These are phyloP conservation scores for Melanotus villosus DNA, from an alignment of 2,888 invertebrate species.

Conservation along the genomic window DNA sequence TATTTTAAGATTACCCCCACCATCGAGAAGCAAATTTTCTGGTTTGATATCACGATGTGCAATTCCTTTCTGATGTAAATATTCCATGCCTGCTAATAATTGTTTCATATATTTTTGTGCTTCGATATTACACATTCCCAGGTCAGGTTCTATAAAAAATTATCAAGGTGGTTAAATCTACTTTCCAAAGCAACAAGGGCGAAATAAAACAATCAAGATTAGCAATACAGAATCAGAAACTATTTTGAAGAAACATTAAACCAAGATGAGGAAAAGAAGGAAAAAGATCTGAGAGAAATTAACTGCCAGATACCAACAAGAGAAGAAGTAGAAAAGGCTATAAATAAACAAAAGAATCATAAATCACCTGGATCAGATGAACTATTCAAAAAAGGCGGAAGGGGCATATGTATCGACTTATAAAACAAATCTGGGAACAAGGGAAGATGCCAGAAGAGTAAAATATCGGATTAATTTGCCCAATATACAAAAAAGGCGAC, in stretches of 20 bases:
- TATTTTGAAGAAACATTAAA: too few species aligned
- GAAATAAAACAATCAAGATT: not conserved
- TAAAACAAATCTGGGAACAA: too few species aligned
- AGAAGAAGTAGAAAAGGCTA: not conserved
- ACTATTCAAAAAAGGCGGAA: not conserved
- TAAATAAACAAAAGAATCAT: not conserved
- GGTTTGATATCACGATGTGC: conserved; percentile 97
- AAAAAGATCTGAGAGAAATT: not conserved
- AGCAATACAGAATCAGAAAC: too few species aligned
- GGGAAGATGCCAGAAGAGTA: too few species aligned
- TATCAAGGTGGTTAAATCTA: too few species aligned
- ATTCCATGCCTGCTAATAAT: conserved; percentile 87
- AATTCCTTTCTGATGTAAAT: conserved; percentile 90
- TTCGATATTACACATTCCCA: conserved; percentile 85
- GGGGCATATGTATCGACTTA: too few species aligned
- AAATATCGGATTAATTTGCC: too few species aligned
- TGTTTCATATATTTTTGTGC: conserved; percentile 93
- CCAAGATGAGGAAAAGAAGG: not conserved
- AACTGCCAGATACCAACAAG: not conserved
- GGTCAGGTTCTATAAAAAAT: conserved; percentile 84
- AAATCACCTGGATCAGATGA: not conserved
- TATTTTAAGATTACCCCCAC: conserved; percentile 89
- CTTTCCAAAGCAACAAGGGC: not conserved
- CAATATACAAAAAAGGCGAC: too few species aligned
- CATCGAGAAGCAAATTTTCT: conserved; percentile 93